A percentile compares a stretch with the other conserved stretches of the same genome.
These are phyloP conservation scores for Lasioglossum baleicum DNA, from an alignment of 1,140 invertebrate genomes.

Conservation along the genomic window DNA sequence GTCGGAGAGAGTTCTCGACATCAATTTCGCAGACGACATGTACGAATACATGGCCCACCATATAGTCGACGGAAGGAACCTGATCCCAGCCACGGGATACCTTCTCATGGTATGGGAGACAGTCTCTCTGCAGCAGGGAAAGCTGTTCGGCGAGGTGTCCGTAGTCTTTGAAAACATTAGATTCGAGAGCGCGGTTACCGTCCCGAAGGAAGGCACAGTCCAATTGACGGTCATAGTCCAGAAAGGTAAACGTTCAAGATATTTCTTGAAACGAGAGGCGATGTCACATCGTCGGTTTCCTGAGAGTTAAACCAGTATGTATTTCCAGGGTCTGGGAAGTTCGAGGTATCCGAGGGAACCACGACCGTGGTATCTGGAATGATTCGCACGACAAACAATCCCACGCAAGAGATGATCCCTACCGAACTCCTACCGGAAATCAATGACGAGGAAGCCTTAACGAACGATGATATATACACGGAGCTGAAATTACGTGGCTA, in stretches of 20 bases:
- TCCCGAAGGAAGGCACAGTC: slow-evolving; percentile 85
- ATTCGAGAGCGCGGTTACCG: slow-evolving; percentile 90
- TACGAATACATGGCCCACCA: slow-evolving; percentile 91
- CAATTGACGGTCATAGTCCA: slow-evolving; percentile 91
- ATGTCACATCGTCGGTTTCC: too few relatives aligned
- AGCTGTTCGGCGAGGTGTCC: slow-evolving; percentile 86
- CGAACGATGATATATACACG: slow-evolving; percentile 92
- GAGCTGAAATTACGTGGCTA: slow-evolving; percentile 95
- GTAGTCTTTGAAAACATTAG: slow-evolving; percentile 93
- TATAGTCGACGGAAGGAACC: slow-evolving; percentile 91
- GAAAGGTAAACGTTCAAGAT: slow-evolving; percentile 77
- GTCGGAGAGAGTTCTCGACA: slow-evolving; percentile 83
- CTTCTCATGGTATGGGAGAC: slow-evolving; percentile 93
- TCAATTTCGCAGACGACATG: slow-evolving; percentile 85
- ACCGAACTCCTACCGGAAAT: slow-evolving; percentile 17
- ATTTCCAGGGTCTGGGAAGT: slow-evolving; percentile 71
- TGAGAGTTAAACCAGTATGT: background rate
- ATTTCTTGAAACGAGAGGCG: background rate
- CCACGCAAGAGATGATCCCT: slow-evolving; percentile 70
- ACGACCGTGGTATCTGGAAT: slow-evolving; percentile 89
- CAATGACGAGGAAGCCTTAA: slow-evolving; percentile 74
- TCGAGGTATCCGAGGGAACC: slow-evolving; percentile 86
- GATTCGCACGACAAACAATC: slow-evolving; percentile 81
- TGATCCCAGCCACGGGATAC: slow-evolving; percentile 95
- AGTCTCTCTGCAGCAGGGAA: slow-evolving; percentile 87